Percentiles rank a stretch among this genome's conserved stretches.
These are phyloP conservation scores for Hemaris fuciformis DNA, from an alignment of 2,888 invertebrate species.

Conservation along the genomic window DNA sequence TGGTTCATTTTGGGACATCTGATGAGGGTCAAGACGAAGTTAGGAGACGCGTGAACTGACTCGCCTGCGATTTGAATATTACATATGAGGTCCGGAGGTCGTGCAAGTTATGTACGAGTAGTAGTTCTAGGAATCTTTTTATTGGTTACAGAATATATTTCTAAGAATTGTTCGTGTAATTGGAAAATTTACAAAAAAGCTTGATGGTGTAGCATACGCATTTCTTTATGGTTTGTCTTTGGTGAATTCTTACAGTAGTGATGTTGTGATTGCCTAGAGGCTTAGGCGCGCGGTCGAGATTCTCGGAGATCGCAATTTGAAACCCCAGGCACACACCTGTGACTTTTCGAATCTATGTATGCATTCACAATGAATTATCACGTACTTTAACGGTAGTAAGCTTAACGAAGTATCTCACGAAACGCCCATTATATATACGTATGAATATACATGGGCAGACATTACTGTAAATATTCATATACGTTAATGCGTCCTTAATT, in stretches of 20 bases:
- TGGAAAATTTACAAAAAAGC: too few relatives aligned
- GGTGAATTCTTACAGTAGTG: too few relatives aligned
- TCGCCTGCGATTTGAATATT: conserved; percentile 16
- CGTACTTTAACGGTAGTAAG: too few relatives aligned
- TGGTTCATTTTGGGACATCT: not conserved
- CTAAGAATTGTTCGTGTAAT: not conserved
- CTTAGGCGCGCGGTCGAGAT: too few relatives aligned
- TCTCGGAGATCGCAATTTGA: too few relatives aligned
- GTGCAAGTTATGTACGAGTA: not conserved
- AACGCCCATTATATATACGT: not conserved
- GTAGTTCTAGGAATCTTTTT: not conserved
- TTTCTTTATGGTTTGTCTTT: too few relatives aligned
- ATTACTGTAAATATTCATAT: not conserved
- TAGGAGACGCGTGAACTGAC: conserved; percentile 2
- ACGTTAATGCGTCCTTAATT: not conserved
- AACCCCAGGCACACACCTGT: too few relatives aligned
- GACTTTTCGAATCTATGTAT: too few relatives aligned
- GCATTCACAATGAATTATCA: too few relatives aligned
- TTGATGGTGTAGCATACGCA: too few relatives aligned
- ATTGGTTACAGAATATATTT: not conserved
- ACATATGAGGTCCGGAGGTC: not conserved
- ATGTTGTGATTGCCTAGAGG: too few relatives aligned
- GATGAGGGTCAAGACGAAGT: not conserved
- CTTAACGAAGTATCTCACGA: too few relatives aligned
- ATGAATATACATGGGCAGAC: not conserved